phyloP scores from a whole-genome alignment of 2,113 vertebrate genomes.

The Noctilio leporinus region DNA sequence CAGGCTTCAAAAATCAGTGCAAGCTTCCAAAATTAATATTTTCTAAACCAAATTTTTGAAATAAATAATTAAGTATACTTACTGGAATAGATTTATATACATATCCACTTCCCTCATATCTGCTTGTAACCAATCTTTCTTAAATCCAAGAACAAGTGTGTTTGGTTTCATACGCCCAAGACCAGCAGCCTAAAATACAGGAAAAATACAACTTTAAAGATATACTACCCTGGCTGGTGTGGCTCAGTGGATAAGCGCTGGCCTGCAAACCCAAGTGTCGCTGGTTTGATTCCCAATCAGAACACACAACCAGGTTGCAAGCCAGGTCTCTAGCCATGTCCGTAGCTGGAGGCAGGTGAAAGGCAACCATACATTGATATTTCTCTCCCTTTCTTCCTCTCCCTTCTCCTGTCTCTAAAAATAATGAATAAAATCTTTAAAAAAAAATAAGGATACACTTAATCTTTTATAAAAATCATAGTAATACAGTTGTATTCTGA shows the following conservation, averaged over 20 bases:
- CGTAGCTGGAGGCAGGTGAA: too few species aligned
- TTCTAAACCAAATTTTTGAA: conserved; percentile 1
- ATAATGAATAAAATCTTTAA: too few species aligned
- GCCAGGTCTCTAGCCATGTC: too few species aligned
- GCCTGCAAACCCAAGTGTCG: too few species aligned
- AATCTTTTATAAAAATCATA: background rate
- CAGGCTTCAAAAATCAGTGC: background rate
- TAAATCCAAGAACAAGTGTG: conserved; percentile 95
- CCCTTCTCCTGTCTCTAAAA: too few species aligned
- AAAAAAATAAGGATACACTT: background rate
- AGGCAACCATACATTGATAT: too few species aligned
- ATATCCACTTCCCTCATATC: conserved; percentile 97
- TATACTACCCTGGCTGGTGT: too few species aligned
- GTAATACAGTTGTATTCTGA: background rate
- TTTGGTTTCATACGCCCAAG: conserved; percentile 95
- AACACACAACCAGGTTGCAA: too few species aligned
- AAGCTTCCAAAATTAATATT: conserved; percentile 14
- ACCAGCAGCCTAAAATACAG: conserved; percentile 87
- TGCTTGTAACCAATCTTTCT: conserved; percentile 92
- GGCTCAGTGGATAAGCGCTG: too few species aligned
- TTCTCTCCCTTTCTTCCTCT: too few species aligned
- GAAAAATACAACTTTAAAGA: conserved; percentile 19
- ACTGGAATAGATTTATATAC: conserved; percentile 97
- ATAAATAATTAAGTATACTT: conserved; percentile 78
- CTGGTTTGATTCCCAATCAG: too few species aligned